These are phyloP conservation scores for Oscarella lobularis DNA, from an alignment of 37 sponge, comb jelly and placozoan genomes.

Conservation along the genomic window DNA sequence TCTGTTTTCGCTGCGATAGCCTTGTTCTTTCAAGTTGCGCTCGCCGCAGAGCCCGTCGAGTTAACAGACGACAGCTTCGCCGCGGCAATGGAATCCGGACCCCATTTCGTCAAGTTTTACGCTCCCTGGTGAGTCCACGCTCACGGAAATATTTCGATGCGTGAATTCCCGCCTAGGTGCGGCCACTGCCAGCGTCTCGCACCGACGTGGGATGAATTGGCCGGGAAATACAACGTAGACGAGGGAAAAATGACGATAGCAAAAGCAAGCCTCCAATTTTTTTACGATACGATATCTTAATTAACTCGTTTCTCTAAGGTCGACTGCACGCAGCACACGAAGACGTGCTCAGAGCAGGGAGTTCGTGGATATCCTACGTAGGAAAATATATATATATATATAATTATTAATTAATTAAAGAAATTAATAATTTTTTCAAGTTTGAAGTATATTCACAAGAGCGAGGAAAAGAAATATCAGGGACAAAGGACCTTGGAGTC, in stretches of 20 bases:
- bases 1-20: too few species aligned
- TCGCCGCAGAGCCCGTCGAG: too few species aligned
- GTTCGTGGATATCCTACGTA: neutral
- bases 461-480: slow-evolving; percentile 14
- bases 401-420: slow-evolving; percentile 9
- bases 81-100: too few species aligned
- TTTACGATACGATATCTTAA: too few species aligned
- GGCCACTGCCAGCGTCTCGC: neutral
- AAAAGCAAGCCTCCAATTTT: too few species aligned
- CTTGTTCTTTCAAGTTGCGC: too few species aligned
- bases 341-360: slow-evolving; percentile 1
- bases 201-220: neutral
- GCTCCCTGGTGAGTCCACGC: neutral
- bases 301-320: neutral
- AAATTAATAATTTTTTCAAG: slow-evolving; percentile 15
- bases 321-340: neutral
- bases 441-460: neutral
- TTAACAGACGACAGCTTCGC: too few species aligned
- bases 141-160: neutral
- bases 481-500: neutral
- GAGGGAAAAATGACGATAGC: neutral
- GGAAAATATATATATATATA: neutral
- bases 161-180: neutral
- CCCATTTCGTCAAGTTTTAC: neutral
- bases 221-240: neutral